Evolutionary conservation across 1,140 invertebrate species (phyloP).

Genomic region (Carposina sasakii): DNA sequence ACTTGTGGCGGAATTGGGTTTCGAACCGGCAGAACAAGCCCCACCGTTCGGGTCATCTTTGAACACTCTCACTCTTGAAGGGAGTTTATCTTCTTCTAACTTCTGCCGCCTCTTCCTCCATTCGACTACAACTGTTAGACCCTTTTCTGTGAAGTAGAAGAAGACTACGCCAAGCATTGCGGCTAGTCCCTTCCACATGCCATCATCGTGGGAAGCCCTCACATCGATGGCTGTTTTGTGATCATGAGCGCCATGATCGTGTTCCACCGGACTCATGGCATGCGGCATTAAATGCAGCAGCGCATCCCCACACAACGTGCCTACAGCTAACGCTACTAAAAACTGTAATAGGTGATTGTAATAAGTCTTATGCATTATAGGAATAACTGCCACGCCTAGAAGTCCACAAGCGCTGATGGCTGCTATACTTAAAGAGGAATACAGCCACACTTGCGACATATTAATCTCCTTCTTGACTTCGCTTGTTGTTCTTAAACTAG

Average conservation of each 20-base stretch:
- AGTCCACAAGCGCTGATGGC: conserved; percentile 89
- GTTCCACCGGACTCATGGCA: conserved; percentile 76
- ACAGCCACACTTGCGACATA: conserved; percentile 81
- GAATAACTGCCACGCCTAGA: conserved; percentile 88
- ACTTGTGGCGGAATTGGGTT: conserved; percentile 52
- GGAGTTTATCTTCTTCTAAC: conserved; percentile 74
- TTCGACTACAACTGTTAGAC: conserved; percentile 84
- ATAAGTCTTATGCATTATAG: conserved; percentile 90
- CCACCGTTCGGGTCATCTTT: conserved; percentile 73
- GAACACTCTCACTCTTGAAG: conserved; percentile 78
- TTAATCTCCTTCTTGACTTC: conserved; percentile 30
- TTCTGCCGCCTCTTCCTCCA: conserved; percentile 81
- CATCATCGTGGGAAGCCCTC: conserved; percentile 72
- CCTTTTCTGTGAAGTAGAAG: conserved; percentile 91
- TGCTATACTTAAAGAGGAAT: conserved; percentile 84
- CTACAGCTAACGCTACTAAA: conserved; percentile 92
- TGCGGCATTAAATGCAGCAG: conserved; percentile 94
- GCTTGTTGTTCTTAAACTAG: background rate
- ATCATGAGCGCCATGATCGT: conserved; percentile 48
- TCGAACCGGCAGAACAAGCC: conserved; percentile 73
- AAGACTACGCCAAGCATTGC: conserved; percentile 88
- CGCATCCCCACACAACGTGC: conserved; percentile 92
- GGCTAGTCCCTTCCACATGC: conserved; percentile 88
- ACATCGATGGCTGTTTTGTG: conserved; percentile 37
- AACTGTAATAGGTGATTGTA: conserved; percentile 94